Evolutionary conservation across 2,797 vertebrate species (phyloP).

Genomic region (Tragopan temminckii): DNA sequence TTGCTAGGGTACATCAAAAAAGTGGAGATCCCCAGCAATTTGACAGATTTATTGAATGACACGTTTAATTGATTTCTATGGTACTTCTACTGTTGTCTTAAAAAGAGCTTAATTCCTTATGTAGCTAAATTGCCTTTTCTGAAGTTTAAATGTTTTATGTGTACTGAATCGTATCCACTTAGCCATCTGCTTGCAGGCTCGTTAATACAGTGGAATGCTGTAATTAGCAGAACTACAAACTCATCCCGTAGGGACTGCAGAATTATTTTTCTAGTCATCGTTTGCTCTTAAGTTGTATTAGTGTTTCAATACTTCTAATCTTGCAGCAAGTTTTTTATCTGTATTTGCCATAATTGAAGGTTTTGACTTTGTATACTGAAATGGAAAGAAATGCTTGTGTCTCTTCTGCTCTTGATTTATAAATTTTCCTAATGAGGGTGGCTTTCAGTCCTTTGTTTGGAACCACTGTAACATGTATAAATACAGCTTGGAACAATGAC

Average conservation of each 20-base stretch:
- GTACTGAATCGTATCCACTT: not conserved
- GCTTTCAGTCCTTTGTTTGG: not conserved
- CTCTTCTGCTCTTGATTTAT: constrained; percentile 3
- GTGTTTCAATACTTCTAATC: constrained; percentile 27
- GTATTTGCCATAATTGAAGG: not conserved
- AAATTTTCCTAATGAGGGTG: not conserved
- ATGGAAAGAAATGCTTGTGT: not conserved
- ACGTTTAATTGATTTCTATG: constrained; percentile 12
- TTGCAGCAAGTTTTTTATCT: constrained; percentile 19
- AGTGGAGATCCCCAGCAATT: not conserved
- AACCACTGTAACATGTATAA: not conserved
- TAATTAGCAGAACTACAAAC: not conserved
- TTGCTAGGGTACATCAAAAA: not conserved
- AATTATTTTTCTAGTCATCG: constrained; percentile 30
- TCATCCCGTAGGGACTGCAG: not conserved
- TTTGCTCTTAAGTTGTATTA: constrained; percentile 29
- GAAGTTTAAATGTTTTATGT: constrained; percentile 11
- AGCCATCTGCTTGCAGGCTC: not conserved
- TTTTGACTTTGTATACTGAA: not conserved
- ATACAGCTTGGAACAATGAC: not conserved
- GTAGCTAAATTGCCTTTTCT: not conserved
- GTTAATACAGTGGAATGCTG: not conserved
- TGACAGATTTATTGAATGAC: not conserved
- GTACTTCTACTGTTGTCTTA: not conserved
- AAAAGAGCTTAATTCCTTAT: constrained; percentile 34